Base-by-base conservation (phyloP, 2,113 vertebrate species). In the Spheniscus mendiculus region DNA sequence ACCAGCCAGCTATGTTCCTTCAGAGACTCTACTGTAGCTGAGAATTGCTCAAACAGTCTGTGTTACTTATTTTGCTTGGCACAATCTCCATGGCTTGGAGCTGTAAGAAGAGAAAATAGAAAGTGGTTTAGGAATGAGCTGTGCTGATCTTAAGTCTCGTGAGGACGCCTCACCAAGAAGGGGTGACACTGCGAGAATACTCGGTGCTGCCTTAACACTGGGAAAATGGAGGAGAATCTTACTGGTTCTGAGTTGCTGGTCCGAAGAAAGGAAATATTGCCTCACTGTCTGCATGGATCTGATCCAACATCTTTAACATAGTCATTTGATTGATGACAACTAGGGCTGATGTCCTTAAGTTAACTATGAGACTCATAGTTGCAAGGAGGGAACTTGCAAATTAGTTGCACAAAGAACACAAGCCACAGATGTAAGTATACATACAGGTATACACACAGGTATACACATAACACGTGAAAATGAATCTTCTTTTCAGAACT, bases 31-130 rank as follows among this genome's bases (percentile, higher is more conserved):
- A 81, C 47, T 92, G 78, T 23, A 97, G 85, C 90, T 94, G 92
- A 90, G 92, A 96, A 66, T 76, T 91, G 91, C 94, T 91, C 73
- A 56, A 90, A 83, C 86, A 79, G 87, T 89, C 96, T 97, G 70
- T 87, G 92, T 92, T 94, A 92, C 93, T 93, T 96, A 77, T 96
- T 97, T 96, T 89, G 40, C 74, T 97, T 97, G 97, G 95, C 97
- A 94, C 71, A 77, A 23, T 36, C 78, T 91, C 93, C 61, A 38
- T 30, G 91, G 65, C 78, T 87, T 76, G 66, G 62, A 95, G 70
- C 77, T 89, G 83, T 58, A 91, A 89, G 87, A 87, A 90, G 83
- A 93, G 73, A 95, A 96, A 96, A 97, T 72, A 95, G 92, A 87
- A 95, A 94, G 87, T 49, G 81, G 77, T 87, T 85, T 45, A 93